phyloP scores from a whole-genome alignment of 2,113 vertebrate species.

The Narcine bancroftii region DNA sequence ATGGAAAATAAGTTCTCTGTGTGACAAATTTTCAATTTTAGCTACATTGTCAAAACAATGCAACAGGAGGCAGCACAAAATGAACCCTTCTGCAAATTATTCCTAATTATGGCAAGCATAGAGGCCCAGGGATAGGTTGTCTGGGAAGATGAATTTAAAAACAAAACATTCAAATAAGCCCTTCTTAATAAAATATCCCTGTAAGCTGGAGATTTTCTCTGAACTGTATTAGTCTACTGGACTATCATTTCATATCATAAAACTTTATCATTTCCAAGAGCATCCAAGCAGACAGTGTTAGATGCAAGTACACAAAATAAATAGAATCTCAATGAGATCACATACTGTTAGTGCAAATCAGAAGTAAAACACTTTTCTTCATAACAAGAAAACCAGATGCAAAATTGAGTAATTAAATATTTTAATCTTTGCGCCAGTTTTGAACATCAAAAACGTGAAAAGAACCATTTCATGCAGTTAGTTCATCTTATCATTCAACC shows the following conservation, averaged over 20 bases:
- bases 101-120: not conserved
- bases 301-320: not conserved
- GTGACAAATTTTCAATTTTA: not conserved
- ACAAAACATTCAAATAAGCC: not conserved
- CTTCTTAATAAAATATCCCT: not conserved
- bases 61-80: not conserved
- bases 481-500: not conserved
- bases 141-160: not conserved
- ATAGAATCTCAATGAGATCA: not conserved
- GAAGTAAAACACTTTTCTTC: not conserved
- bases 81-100: not conserved
- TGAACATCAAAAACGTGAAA: not conserved
- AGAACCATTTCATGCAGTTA: not conserved
- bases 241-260: not conserved
- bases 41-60: not conserved
- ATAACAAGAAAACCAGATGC: not conserved
- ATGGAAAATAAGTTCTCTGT: not conserved
- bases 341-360: not conserved
- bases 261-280: not conserved
- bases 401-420: not conserved
- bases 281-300: not conserved
- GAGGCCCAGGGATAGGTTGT: not conserved
- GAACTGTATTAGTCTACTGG: not conserved
- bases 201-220: not conserved
- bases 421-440: not conserved